Percentiles rank a stretch among this genome's conserved stretches.
These are phyloP conservation scores for Parotocinclus haroldoi DNA, from an alignment of 2,797 vertebrate genomes.

Conservation along the genomic window DNA sequence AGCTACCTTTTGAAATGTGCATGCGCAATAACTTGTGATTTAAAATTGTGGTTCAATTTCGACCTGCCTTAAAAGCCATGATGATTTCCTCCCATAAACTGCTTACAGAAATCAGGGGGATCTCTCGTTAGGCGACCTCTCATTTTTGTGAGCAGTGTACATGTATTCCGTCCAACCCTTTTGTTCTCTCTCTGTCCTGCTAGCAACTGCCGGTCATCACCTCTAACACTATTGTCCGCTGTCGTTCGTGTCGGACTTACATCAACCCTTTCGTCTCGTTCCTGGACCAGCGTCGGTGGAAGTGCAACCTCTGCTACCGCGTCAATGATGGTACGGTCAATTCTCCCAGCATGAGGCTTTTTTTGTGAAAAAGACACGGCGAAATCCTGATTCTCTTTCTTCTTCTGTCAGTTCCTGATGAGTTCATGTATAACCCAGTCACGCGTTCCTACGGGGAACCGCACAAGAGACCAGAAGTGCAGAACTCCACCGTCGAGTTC, in stretches of 20 bases:
- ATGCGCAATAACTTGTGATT: too few species aligned
- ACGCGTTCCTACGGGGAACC: conserved; percentile 93
- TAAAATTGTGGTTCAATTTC: too few species aligned
- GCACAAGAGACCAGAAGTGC: conserved; percentile 94
- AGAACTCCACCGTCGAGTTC: conserved; percentile 95
- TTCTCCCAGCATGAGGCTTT: too few species aligned
- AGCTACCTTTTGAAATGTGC: too few species aligned
- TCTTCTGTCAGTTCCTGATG: conserved; percentile 84
- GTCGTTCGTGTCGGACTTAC: conserved; percentile 92
- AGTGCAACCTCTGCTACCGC: conserved; percentile 95
- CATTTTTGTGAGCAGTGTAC: too few species aligned
- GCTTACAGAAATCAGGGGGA: too few species aligned
- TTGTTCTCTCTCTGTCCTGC: too few species aligned
- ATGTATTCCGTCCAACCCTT: too few species aligned
- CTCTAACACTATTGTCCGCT: conserved; percentile 93
- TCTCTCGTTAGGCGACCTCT: too few species aligned
- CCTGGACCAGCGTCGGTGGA: conserved; percentile 95
- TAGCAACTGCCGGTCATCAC: conserved; percentile 96
- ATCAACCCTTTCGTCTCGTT: conserved; percentile 98
- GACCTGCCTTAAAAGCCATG: too few species aligned
- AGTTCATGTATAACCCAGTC: conserved; percentile 98
- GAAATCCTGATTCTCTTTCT: not conserved
- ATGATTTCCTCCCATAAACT: too few species aligned
- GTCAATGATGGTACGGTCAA: conserved; percentile 86
- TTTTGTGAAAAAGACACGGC: too few species aligned